A percentile compares a stretch with the other conserved stretches of the same genome.
These are phyloP conservation scores for Branchinecta sandiegonensis DNA, from an alignment of 2,888 invertebrate species.

Conservation along the genomic window DNA sequence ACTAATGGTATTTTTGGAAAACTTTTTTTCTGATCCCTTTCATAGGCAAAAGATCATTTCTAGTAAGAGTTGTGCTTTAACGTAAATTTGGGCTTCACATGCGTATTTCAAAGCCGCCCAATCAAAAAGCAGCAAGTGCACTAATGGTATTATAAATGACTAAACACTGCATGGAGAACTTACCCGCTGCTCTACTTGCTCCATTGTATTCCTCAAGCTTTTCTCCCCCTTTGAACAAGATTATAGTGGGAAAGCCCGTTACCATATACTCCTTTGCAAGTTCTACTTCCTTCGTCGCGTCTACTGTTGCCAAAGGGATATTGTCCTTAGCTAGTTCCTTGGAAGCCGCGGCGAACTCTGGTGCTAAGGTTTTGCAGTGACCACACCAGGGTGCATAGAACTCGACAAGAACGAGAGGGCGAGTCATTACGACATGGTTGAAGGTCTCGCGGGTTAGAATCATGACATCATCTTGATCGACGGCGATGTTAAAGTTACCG, in stretches of 20 bases:
- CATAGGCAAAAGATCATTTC: too few relatives aligned
- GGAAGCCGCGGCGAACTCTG: slow-evolving; percentile 43
- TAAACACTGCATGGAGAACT: slow-evolving; percentile 17
- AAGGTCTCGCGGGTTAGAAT: slow-evolving; percentile 37
- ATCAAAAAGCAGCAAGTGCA: too few relatives aligned
- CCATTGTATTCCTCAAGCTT: slow-evolving; percentile 36
- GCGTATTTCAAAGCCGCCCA: too few relatives aligned
- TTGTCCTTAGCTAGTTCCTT: slow-evolving; percentile 32
- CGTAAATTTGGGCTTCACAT: too few relatives aligned
- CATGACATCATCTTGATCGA: slow-evolving; percentile 36
- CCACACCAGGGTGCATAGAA: slow-evolving; percentile 49
- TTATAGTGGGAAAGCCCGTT: slow-evolving; percentile 41
- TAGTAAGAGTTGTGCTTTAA: too few relatives aligned
- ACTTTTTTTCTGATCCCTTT: too few relatives aligned
- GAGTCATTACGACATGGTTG: slow-evolving; percentile 33
- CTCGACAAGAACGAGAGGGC: slow-evolving; percentile 39
- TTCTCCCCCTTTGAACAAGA: slow-evolving; percentile 39
- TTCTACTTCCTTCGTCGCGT: slow-evolving; percentile 37
- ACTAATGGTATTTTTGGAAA: too few relatives aligned
- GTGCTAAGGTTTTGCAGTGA: slow-evolving; percentile 42
- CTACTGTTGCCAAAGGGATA: slow-evolving; percentile 38
- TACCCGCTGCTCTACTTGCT: slow-evolving; percentile 34
- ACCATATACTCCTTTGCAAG: slow-evolving; percentile 37
- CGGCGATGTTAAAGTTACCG: slow-evolving; percentile 30
- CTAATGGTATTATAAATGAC: too few relatives aligned